Base-by-base conservation (phyloP, 2,888 invertebrate genomes). In the Morpho deidamia region DNA sequence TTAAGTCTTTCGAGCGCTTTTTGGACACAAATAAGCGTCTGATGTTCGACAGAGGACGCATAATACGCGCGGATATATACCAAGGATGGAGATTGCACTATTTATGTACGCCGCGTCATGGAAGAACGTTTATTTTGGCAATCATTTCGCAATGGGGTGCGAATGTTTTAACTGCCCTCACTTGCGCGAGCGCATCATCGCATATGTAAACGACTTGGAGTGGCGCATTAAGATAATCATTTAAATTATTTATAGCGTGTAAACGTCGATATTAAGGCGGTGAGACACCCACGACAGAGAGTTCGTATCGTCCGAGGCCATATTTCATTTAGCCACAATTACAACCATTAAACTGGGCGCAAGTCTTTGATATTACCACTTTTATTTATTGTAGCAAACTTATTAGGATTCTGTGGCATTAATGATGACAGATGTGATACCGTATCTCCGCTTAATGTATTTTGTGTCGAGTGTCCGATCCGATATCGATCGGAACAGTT, bases 381-480 rank as follows among this genome's bases (percentile, higher is more conserved):
- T 83, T 82, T 85, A 82, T 84, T 84, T 88, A 83, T 87, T 84
- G 78, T 78, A 78, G 75, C 78, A 74, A 85, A 84, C 86, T 88
- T 89, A 89, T 88, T 87, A 88, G 88, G 85, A 84, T 80, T 69
- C 80, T 69, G 72, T 81, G 83, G 85, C 88, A 81, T 84, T 89
- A 88, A 89, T 88, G 88, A 89, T 89, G 88, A 89, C 87, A 88
- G 83, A 89, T 86, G 86, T 80, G 78, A 76, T 76, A 72, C 72
- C 68, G 73, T 78, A 76, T 77, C 75, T 70, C 65, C 69, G 71
- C 76, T 79, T 84, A 84, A 83, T 83, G 78, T 75, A 76, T 74
- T 76, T 71, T 71, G 70, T 75, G 72, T 72, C 74, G 74, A 74
- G 70, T 67, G 72, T 72, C 73, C 73, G 69, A 66, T 68, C 70